phyloP scores from a whole-genome alignment of 1,140 invertebrate genomes.

The Campoletis sonorensis region DNA sequence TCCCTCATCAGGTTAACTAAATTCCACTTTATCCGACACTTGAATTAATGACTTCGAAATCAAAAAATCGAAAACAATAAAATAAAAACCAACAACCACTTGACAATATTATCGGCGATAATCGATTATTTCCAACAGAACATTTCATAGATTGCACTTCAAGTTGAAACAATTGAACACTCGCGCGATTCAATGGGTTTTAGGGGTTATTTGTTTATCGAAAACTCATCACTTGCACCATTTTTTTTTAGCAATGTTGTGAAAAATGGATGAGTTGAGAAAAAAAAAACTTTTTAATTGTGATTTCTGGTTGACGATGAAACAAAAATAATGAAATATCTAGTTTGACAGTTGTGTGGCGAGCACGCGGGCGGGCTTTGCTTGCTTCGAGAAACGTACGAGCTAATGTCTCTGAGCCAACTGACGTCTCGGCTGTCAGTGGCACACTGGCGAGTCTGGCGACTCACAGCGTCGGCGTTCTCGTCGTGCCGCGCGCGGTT shows the following conservation, averaged over 20 bases:
- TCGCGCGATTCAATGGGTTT: too few species aligned
- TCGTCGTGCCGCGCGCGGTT: slow-evolving; percentile 45
- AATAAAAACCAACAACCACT: too few species aligned
- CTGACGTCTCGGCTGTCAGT: slow-evolving; percentile 58
- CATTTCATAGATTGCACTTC: too few species aligned
- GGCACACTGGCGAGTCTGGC: slow-evolving; percentile 54
- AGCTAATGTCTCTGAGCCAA: slow-evolving; percentile 32
- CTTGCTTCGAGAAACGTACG: slow-evolving; percentile 31
- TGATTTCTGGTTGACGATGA: background rate
- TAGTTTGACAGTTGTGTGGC: slow-evolving; percentile 51
- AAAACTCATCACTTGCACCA: too few species aligned
- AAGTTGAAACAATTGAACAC: too few species aligned
- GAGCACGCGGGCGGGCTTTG: slow-evolving; percentile 38
- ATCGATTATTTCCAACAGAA: too few species aligned
- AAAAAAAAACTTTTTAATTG: background rate
- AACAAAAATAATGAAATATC: slow-evolving; percentile 16
- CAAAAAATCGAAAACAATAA: slow-evolving; percentile 18
- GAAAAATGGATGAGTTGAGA: background rate
- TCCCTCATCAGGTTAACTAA: background rate
- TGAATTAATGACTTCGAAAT: too few species aligned
- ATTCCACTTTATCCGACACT: slow-evolving; percentile 25
- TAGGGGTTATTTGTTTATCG: too few species aligned
- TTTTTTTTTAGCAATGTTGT: too few species aligned
- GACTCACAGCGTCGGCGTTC: slow-evolving; percentile 53
- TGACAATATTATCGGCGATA: too few species aligned